Percentiles rank a stretch among this genome's conserved stretches.
Evolutionary conservation across 2,113 vertebrate species (phyloP).

Genomic region (Tragelaphus imberbis): DNA sequence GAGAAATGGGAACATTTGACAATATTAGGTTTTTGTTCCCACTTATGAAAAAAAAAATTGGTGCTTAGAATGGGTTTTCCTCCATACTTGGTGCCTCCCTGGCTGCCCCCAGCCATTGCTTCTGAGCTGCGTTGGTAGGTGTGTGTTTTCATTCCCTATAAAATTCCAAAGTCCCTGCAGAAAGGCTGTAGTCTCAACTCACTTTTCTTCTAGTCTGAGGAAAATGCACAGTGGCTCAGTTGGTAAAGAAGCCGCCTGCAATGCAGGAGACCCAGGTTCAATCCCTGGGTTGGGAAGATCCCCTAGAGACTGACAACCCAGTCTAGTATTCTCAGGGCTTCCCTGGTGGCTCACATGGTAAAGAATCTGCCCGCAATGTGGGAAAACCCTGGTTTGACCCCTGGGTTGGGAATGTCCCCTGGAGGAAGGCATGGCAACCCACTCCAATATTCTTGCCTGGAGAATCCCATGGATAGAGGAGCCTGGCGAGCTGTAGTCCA

Average conservation of each 20-base stretch:
- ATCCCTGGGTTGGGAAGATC: not conserved
- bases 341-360: not conserved
- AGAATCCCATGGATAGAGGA: not conserved
- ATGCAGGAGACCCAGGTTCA: not conserved
- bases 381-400: not conserved
- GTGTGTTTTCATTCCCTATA: not conserved
- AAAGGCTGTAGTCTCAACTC: not conserved
- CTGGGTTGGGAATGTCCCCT: not conserved
- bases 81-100: not conserved
- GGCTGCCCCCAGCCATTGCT: rapidly evolving
- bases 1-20: not conserved
- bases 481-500: not conserved
- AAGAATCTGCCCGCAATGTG: not conserved
- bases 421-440: not conserved
- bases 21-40: not conserved
- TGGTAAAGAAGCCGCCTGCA: not conserved
- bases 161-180: not conserved
- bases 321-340: not conserved
- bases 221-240: not conserved
- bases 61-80: not conserved
- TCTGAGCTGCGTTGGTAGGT: rapidly evolving
- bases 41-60: not conserved
- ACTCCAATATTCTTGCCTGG: not conserved
- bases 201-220: not conserved
- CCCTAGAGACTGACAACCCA: not conserved